Evolutionary conservation across 2,888 invertebrate genomes (phyloP), one percentile per base, ranked within the genome.

Genomic region (Lathronympha strigana): DNA sequence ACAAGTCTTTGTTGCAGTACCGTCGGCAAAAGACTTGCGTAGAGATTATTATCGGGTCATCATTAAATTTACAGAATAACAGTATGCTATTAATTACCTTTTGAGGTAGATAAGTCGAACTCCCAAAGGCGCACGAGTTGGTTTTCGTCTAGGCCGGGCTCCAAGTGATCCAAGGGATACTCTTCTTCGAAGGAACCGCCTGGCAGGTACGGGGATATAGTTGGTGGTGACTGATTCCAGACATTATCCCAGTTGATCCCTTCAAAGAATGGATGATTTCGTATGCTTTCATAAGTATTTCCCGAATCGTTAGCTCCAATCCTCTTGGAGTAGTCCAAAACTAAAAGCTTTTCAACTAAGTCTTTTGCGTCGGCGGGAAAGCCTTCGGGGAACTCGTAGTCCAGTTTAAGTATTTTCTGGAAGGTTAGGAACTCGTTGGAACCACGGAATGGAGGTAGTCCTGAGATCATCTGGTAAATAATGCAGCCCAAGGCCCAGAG

Each of bases 401-500:
- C 96, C 80, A 97, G 93, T 84, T 96, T 96, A 61, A 97, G 93
- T 75, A 99, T 98, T 90, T 98, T 98, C 88, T 98, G 97, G 87
- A 99, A 98, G 73, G 99, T 98, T 72, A 98, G 94, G 90, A 98
- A 99, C 83, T 99, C 99, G 86, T 96, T 98, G 70, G 96, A 94
- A 64, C 97, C 97, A 69, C 97, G 94, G 91, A 99, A 99, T 0
- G 98, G 98, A 50, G 98, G 97, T 72, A 96, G 87, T 2, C 99
- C 99, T 13, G 98, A 95, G 71, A 98, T 95, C 97, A 99, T 98
- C 92, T 99, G 99, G 90, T 97, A 99, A 70, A 99, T 92, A 73
- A 99, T 97, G 86, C 98, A 99, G 28, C 99, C 99, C 50, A 98
- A 92, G 0, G 99, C 99, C 99, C 99, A 99, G 64, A 99, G 92